These are phyloP conservation scores for Carapus acus DNA, from an alignment of 2,797 vertebrate genomes.

Conservation along the genomic window DNA sequence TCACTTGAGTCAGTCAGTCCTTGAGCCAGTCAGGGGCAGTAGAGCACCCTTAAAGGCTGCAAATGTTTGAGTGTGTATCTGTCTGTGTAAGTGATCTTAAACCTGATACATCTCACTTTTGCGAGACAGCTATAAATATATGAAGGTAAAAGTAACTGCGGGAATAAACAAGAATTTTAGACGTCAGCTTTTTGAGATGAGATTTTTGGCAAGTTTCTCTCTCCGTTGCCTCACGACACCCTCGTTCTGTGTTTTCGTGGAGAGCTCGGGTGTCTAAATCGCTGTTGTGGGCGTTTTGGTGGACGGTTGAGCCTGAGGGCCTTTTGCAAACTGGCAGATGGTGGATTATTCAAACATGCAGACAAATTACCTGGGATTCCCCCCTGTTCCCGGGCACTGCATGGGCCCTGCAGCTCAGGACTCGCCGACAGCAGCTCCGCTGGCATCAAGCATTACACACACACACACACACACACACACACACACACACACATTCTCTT, in stretches of 20 bases:
- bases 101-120: no score
- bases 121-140: no score
- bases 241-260: no score
- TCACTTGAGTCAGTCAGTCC: no score
- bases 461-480: slow-evolving; percentile 27
- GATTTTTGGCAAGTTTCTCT: background rate
- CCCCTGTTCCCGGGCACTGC: slow-evolving; percentile 56
- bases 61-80: no score
- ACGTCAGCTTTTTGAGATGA: background rate
- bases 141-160: no score
- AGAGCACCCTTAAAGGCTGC: no score
- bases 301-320: slow-evolving; percentile 41
- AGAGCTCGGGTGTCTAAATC: no score
- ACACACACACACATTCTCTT: slow-evolving; percentile 32
- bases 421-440: slow-evolving; percentile 60
- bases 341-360: slow-evolving; percentile 73
- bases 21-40: no score
- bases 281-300: background rate
- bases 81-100: no score
- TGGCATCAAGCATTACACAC: slow-evolving; percentile 38
- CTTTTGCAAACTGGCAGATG: slow-evolving; percentile 66
- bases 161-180: background rate
- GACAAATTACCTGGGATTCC: slow-evolving; percentile 69
- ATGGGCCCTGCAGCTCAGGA: slow-evolving; percentile 44
- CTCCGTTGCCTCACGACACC: no score